Evolutionary conservation across 2,113 vertebrate genomes (phyloP), one percentile per base, ranked within the genome.

Genomic region (Amphilophus citrinellus): DNA sequence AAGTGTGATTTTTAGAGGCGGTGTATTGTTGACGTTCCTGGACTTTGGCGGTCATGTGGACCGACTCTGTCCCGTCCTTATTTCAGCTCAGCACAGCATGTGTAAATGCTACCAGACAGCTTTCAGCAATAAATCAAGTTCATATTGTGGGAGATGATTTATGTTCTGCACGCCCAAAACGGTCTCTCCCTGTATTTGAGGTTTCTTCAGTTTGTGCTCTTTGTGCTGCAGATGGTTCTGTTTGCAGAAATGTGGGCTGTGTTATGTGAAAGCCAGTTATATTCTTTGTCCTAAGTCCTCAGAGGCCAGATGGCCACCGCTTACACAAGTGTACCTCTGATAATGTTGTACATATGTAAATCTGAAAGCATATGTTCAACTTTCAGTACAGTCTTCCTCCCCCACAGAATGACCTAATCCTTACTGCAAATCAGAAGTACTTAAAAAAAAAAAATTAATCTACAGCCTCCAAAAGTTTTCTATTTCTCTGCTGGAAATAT

Each of bases 281-380:
- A 39, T 76, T 76, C 27, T 79, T 66, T 85, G 86, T 92, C 83
- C 79, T 91, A 81, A 89, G 87, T 89, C 89, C 65, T 76, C 37
- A 68, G 57, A 78, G 82, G 78, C 79, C 93, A 94, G 92, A 93
- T 95, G 93, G 91, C 58, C 27, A 0, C 32, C 1, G 71, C 86
- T 84, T 42, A 83, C 77, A 88, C 79, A 76, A 24, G 24, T 82
- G 79, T 61, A 84, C 77, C 87, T 83, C 84, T 83, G 82, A 84
- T 87, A 62, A 82, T 91, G 77, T 84, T 88, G 79, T 85, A 83
- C 85, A 89, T 75, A 86, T 91, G 87, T 91, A 91, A 92, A 92
- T 92, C 84, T 88, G 62, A 57, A 88, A 92, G 89, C 93, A 91
- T 92, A 90, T 92, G 91, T 86, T 93, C 56, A 88, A 82, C 73